These are phyloP conservation scores for Augiades crinisus DNA, from an alignment of 2,888 invertebrate species.

Conservation along the genomic window DNA sequence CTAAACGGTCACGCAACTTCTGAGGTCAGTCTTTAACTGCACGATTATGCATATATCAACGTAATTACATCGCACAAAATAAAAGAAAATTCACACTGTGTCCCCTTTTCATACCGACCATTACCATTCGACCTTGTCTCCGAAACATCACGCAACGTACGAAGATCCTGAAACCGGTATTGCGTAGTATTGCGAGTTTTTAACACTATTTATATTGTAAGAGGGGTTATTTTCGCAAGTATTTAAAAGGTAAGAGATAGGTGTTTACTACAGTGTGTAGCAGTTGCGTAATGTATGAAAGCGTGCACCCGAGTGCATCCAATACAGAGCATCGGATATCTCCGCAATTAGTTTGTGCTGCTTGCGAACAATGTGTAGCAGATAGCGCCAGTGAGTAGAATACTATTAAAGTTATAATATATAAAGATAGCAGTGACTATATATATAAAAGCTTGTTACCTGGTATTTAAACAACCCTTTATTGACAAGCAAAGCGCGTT, in stretches of 20 bases:
- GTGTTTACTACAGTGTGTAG: not conserved
- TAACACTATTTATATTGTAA: not conserved
- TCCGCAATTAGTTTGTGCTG: conserved; percentile 11
- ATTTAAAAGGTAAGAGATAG: not conserved
- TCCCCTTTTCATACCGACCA: conserved; percentile 27
- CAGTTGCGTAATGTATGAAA: conserved; percentile 55
- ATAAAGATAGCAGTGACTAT: no score
- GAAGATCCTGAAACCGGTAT: conserved; percentile 1
- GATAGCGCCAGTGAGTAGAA: no score
- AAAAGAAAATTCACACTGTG: conserved; percentile 32
- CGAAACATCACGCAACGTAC: conserved; percentile 16
- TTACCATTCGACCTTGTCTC: conserved; percentile 27
- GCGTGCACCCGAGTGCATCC: conserved; percentile 55
- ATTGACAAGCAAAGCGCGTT: no score
- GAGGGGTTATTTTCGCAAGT: not conserved
- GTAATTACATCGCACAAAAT: conserved; percentile 23
- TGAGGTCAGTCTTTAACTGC: conserved; percentile 25
- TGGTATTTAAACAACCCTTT: no score
- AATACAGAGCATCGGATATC: conserved; percentile 28
- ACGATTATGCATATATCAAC: conserved; percentile 11
- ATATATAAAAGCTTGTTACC: no score
- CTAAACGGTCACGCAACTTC: conserved; percentile 26
- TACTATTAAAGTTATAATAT: no score
- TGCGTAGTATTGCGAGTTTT: not conserved
- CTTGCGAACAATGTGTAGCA: no score